Conservation (phyloP, 1,140 invertebrate species). For the Trigoniulus corallinus region DNA sequence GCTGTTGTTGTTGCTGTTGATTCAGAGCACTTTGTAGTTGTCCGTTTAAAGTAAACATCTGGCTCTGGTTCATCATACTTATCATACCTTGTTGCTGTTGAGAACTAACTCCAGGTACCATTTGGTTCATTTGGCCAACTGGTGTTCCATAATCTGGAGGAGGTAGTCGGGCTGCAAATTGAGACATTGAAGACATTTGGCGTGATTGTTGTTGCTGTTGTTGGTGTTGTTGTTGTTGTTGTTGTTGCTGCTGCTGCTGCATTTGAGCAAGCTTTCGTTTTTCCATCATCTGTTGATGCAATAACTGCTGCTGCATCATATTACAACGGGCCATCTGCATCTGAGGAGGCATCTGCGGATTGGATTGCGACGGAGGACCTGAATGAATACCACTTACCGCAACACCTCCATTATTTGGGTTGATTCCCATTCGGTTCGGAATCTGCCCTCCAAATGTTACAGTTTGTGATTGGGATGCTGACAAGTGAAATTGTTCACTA, state of each 20-base stretch:
- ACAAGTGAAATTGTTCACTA: no score
- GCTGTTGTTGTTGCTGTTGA: constrained; percentile 8
- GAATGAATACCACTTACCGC: no score
- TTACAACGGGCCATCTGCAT: constrained; percentile 6
- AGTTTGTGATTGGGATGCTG: no score
- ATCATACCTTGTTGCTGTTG: no score
- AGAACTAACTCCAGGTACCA: not conserved
- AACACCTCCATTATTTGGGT: no score
- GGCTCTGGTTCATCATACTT: no score
- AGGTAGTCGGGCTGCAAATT: not conserved
- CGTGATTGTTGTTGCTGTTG: not conserved
- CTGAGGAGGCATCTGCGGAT: constrained; percentile 14
- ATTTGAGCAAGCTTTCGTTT: not conserved
- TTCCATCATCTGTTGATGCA: no score
- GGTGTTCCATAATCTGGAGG: not conserved
- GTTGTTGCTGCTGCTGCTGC: not conserved
- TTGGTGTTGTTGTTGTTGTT: not conserved
- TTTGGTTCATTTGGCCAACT: not conserved
- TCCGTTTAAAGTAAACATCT: no score
- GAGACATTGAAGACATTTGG: not conserved
- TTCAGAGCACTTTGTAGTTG: no score
- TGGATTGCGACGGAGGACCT: no score
- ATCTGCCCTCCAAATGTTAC: no score
- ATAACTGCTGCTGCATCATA: constrained; percentile 1
- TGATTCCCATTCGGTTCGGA: no score